A percentile compares a stretch with the other conserved stretches of the same genome.
Evolutionary conservation across 2,888 invertebrate genomes (phyloP).

Genomic region (Callimorpha dominula): DNA sequence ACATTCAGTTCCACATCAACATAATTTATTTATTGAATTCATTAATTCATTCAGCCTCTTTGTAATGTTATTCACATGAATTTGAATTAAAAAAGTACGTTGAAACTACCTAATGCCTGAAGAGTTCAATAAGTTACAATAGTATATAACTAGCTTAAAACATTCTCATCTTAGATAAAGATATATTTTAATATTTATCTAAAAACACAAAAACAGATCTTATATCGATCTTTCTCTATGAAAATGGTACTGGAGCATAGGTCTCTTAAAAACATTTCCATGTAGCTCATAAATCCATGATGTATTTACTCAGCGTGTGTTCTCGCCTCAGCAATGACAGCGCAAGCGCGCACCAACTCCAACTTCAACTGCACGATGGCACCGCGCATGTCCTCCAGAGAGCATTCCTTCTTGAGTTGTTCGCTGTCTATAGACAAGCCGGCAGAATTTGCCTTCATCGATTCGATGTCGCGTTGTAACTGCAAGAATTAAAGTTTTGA

Average conservation of each 20-base stretch:
- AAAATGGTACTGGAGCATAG: too few species aligned
- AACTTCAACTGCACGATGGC: constrained; percentile 76
- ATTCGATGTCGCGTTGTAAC: constrained; percentile 74
- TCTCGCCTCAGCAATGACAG: constrained; percentile 78
- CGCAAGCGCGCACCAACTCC: constrained; percentile 78
- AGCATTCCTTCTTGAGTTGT: constrained; percentile 72
- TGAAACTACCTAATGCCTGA: too few species aligned
- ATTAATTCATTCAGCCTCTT: too few species aligned
- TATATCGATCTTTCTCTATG: too few species aligned
- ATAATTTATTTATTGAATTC: too few species aligned
- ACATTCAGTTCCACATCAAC: too few species aligned
- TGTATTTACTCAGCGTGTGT: constrained; percentile 78
- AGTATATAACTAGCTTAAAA: neutral
- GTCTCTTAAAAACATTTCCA: neutral
- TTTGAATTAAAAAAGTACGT: too few species aligned
- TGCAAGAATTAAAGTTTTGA: constrained; percentile 35
- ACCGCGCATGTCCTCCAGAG: constrained; percentile 72
- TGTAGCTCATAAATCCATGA: neutral
- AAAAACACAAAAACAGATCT: too few species aligned
- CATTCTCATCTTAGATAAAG: too few species aligned
- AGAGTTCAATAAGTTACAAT: too few species aligned
- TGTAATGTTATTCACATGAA: too few species aligned
- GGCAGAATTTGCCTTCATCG: constrained; percentile 62
- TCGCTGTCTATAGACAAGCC: constrained; percentile 64
- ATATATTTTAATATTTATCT: too few species aligned